Percentiles rank a stretch among this genome's conserved stretches.
Conservation (phyloP, 2,888 invertebrate genomes). For the Hirtodrosophila confusa region DNA sequence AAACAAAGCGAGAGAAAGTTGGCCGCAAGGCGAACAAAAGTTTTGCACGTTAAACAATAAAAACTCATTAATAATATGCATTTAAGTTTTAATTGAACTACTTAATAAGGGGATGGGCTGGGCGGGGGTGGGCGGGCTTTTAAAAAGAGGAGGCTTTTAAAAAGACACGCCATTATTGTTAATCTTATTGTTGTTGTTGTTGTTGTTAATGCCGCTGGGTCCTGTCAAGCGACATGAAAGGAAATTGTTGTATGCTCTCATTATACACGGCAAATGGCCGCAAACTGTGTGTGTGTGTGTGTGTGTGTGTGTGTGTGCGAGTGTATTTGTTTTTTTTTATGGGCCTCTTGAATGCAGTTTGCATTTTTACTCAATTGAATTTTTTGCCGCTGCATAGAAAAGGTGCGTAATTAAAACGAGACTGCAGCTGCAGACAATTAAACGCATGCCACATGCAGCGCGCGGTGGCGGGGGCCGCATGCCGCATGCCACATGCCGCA, state of each 20-base stretch:
- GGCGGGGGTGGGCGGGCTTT: not conserved
- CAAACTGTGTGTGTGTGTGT: conserved; percentile 28
- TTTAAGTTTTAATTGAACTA: conserved; percentile 78
- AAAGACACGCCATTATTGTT: conserved; percentile 30
- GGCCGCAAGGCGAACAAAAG: conserved; percentile 56
- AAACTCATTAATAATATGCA: conserved; percentile 79
- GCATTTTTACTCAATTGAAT: conserved; percentile 65
- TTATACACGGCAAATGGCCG: conserved; percentile 58
- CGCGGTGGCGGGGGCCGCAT: not conserved
- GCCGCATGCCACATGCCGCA: conserved; percentile 7
- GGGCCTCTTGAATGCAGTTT: conserved; percentile 39
- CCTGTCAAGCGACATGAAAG: conserved; percentile 48
- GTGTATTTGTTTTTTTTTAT: conserved; percentile 16
- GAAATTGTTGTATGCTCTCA: conserved; percentile 61
- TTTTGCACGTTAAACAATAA: conserved; percentile 73
- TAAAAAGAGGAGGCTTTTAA: conserved; percentile 4
- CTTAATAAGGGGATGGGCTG: conserved; percentile 55
- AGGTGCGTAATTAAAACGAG: conserved; percentile 76
- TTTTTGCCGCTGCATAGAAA: conserved; percentile 50
- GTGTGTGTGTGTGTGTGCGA: not conserved
- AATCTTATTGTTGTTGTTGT: conserved; percentile 9
- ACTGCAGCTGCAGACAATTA: conserved; percentile 62
- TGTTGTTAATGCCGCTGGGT: conserved; percentile 35
- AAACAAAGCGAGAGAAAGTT: conserved; percentile 26
- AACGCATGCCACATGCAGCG: conserved; percentile 67